Conservation (phyloP, 1,140 invertebrate genomes). For the Pseudomyrmex concolor region DNA sequence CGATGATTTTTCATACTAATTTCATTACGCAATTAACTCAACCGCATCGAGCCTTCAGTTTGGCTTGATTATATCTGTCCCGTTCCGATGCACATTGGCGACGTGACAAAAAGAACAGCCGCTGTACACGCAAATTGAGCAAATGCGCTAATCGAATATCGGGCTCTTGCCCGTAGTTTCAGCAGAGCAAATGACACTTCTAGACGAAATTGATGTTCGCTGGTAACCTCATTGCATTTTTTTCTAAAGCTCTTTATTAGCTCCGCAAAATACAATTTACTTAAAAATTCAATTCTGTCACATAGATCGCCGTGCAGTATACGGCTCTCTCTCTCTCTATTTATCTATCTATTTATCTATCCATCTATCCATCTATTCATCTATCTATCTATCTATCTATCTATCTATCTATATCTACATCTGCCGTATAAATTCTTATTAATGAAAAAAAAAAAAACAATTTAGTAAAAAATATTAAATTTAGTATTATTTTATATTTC, state of each 20-base stretch:
- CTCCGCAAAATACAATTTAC: constrained; percentile 23
- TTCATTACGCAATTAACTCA: constrained; percentile 71
- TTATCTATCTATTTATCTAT: too few relatives aligned
- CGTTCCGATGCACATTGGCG: constrained; percentile 40
- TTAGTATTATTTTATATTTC: too few relatives aligned
- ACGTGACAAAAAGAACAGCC: constrained; percentile 57
- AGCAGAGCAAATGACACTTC: not conserved
- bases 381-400: too few relatives aligned
- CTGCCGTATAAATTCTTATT: not conserved
- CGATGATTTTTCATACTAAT: constrained; percentile 63
- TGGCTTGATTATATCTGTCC: constrained; percentile 65
- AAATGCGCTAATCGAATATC: constrained; percentile 54
- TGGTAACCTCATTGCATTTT: constrained; percentile 16
- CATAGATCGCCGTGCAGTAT: not conserved
- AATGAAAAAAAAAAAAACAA: not conserved
- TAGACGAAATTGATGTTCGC: constrained; percentile 20
- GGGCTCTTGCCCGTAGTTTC: constrained; percentile 13
- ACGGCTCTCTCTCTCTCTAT: too few relatives aligned
- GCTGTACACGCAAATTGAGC: constrained; percentile 62
- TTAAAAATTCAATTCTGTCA: constrained; percentile 14
- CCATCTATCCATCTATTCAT: too few relatives aligned
- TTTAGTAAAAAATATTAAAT: not conserved
- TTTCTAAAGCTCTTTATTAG: not conserved
- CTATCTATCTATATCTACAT: not conserved
- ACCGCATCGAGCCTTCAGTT: constrained; percentile 56